These are phyloP conservation scores for Anthophora plumipes DNA, from an alignment of 2,888 invertebrate genomes.

Conservation along the genomic window DNA sequence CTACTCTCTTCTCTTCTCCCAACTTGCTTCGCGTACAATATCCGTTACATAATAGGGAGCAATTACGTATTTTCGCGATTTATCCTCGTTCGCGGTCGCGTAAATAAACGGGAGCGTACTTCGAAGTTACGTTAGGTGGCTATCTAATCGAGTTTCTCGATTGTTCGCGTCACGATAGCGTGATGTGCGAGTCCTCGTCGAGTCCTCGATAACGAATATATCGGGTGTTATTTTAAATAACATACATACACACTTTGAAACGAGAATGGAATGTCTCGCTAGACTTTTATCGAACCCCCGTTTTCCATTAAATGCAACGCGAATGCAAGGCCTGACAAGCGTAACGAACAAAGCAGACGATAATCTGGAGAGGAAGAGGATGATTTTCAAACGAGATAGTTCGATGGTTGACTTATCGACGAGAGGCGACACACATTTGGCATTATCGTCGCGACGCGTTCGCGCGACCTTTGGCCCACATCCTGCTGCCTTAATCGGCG, in stretches of 20 bases:
- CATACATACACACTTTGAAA: too few relatives aligned
- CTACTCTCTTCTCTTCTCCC: too few relatives aligned
- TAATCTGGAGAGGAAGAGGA: background rate
- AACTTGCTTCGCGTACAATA: too few relatives aligned
- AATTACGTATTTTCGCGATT: background rate
- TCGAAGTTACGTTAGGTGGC: background rate
- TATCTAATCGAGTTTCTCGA: conserved; percentile 10
- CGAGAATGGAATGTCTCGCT: background rate
- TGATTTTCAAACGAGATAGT: conserved; percentile 1
- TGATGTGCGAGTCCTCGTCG: background rate
- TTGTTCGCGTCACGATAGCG: background rate
- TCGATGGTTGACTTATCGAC: background rate
- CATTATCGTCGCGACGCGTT: conserved; percentile 44
- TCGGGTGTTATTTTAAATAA: conserved; percentile 1
- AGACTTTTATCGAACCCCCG: background rate
- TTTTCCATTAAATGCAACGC: background rate
- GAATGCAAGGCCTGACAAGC: too few relatives aligned
- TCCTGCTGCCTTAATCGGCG: conserved; percentile 56
- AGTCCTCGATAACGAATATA: background rate
- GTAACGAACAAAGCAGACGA: background rate
- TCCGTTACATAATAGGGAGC: background rate
- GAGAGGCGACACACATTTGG: conserved; percentile 18
- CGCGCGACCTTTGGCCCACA: conserved; percentile 69
- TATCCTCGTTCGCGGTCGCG: background rate
- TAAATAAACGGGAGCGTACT: background rate